Evolutionary conservation across 2,888 invertebrate species (phyloP).

Genomic region (Stenodema calcarata): DNA sequence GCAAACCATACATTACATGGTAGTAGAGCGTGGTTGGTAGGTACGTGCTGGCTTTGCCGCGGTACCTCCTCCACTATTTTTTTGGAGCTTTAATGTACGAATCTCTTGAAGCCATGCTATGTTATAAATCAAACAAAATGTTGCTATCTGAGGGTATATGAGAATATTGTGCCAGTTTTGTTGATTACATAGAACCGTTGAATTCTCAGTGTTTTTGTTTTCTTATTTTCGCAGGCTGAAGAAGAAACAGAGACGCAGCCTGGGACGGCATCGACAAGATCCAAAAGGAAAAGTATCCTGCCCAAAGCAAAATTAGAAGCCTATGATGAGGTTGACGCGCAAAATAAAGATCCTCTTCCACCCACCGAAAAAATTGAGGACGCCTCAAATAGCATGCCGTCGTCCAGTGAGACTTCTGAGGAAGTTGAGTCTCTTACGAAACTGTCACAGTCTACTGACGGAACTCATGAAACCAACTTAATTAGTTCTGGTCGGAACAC

Average conservation of each 20-base stretch:
- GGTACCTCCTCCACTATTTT: too few relatives aligned
- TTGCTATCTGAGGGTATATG: too few relatives aligned
- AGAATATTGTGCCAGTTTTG: too few relatives aligned
- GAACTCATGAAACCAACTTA: not conserved
- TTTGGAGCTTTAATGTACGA: too few relatives aligned
- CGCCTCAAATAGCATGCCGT: not conserved
- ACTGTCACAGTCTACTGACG: not conserved
- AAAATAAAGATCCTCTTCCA: not conserved
- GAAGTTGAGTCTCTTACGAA: not conserved
- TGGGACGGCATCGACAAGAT: not conserved
- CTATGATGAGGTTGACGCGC: not conserved
- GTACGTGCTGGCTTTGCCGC: too few relatives aligned
- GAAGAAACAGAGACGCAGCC: not conserved
- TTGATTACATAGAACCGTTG: too few relatives aligned
- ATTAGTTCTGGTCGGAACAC: not conserved
- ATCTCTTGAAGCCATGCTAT: too few relatives aligned
- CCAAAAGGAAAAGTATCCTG: not conserved
- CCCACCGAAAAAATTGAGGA: not conserved
- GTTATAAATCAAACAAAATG: too few relatives aligned
- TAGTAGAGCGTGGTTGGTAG: too few relatives aligned
- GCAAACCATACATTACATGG: too few relatives aligned
- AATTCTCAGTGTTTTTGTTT: not conserved
- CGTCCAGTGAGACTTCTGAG: not conserved
- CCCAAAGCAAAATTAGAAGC: not conserved
- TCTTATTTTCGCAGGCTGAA: not conserved